These are phyloP conservation scores for Leptinotarsa lineolata DNA, from an alignment of 1,140 invertebrate genomes.

Conservation along the genomic window DNA sequence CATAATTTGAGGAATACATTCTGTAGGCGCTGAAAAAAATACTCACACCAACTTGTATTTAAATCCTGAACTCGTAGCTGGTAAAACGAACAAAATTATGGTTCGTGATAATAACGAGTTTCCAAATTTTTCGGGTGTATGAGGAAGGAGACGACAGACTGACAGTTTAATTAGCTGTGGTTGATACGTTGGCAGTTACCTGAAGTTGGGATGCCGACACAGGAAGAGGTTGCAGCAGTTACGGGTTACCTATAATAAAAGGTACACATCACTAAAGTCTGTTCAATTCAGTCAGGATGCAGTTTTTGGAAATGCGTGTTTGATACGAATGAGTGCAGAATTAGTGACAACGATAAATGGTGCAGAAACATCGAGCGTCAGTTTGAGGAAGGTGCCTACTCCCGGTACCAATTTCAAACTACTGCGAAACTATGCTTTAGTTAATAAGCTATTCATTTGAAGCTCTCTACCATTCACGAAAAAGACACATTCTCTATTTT, in stretches of 20 bases:
- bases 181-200: constrained; percentile 38
- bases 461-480: too few relatives aligned
- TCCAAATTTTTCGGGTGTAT: not conserved
- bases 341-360: too few relatives aligned
- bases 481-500: too few relatives aligned
- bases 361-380: too few relatives aligned
- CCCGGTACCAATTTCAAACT: too few relatives aligned
- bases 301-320: too few relatives aligned
- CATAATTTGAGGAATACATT: too few relatives aligned
- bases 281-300: too few relatives aligned
- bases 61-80: not conserved
- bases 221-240: constrained; percentile 26
- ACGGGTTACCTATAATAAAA: constrained; percentile 42
- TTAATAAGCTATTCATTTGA: too few relatives aligned
- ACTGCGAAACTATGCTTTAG: too few relatives aligned
- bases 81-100: not conserved
- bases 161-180: constrained; percentile 31
- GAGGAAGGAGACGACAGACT: not conserved
- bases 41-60: not conserved
- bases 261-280: constrained; percentile 36
- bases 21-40: not conserved
- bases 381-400: too few relatives aligned
- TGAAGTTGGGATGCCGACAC: constrained; percentile 30
- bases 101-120: not conserved
- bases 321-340: too few relatives aligned